Evolutionary conservation across 2,113 vertebrate genomes (phyloP).

Genomic region (Cichladusa arquata): DNA sequence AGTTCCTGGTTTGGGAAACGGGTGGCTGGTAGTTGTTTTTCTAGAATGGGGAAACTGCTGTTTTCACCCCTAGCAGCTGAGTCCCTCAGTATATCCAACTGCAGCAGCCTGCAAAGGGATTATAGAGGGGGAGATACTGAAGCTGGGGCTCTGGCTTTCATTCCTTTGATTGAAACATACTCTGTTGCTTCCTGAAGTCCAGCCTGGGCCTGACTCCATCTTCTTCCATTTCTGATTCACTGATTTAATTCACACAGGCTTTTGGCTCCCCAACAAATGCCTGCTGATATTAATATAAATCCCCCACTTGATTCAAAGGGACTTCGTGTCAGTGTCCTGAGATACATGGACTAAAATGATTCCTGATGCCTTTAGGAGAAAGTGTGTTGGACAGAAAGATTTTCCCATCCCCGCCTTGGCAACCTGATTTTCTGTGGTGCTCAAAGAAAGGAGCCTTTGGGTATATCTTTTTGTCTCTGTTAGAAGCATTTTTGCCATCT

Average conservation of each 20-base stretch:
- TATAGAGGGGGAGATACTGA: not conserved
- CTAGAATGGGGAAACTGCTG: not conserved
- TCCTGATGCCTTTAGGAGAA: not conserved
- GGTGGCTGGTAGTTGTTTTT: not conserved
- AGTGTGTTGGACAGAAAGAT: not conserved
- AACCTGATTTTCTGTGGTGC: not conserved
- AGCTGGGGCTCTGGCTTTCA: not conserved
- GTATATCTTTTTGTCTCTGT: not conserved
- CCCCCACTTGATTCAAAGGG: not conserved
- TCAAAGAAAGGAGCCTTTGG: not conserved
- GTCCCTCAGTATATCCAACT: not conserved
- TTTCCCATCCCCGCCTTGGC: not conserved
- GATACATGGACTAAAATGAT: not conserved
- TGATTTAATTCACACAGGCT: not conserved
- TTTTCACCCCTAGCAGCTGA: not conserved
- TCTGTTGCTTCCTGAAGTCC: not conserved
- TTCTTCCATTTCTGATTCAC: not conserved
- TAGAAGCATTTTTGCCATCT: not conserved
- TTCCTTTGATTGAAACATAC: not conserved
- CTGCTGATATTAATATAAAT: not conserved
- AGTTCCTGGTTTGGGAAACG: not conserved
- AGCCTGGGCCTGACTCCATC: not conserved
- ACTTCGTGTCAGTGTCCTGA: not conserved
- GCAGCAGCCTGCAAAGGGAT: not conserved
- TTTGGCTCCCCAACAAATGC: not conserved